These are phyloP conservation scores for Zosterops lateralis DNA, from an alignment of 2,113 vertebrate genomes.

Conservation along the genomic window DNA sequence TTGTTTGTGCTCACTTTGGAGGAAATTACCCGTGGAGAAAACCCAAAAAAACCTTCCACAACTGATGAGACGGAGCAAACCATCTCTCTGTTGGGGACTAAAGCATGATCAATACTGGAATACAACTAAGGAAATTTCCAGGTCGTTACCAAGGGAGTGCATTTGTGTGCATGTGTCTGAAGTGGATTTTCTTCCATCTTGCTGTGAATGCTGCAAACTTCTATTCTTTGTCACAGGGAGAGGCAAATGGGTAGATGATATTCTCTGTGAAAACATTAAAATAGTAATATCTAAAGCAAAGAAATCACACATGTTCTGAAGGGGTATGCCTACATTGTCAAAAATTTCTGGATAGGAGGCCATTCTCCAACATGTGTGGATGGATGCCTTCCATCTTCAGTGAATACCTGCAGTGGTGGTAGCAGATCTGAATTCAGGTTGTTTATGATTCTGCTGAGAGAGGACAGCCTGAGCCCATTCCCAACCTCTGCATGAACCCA, in stretches of 20 bases:
- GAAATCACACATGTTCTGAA: not conserved
- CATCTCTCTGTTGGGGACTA: not conserved
- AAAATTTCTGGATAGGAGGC: not conserved
- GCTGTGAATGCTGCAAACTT: not conserved
- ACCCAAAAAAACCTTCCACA: not conserved
- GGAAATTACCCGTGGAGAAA: not conserved
- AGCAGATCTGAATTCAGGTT: not conserved
- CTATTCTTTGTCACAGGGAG: not conserved
- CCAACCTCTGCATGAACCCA: not conserved
- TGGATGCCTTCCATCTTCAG: not conserved
- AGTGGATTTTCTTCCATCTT: not conserved
- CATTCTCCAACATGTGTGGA: not conserved
- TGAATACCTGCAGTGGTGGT: not conserved
- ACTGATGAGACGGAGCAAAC: not conserved
- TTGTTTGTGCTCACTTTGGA: not conserved
- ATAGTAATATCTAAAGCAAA: not conserved
- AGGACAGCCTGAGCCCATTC: not conserved
- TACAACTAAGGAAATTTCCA: not conserved
- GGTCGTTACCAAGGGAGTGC: not conserved
- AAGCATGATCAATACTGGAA: not conserved
- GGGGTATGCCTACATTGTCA: slow-evolving; percentile 13
- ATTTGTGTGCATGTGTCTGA: accelerated
- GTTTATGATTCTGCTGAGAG: not conserved
- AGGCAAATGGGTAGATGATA: not conserved
- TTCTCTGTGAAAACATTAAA: not conserved